Evolutionary conservation across 2,888 invertebrate genomes (phyloP).

Genomic region (Drosophila mulleri): DNA sequence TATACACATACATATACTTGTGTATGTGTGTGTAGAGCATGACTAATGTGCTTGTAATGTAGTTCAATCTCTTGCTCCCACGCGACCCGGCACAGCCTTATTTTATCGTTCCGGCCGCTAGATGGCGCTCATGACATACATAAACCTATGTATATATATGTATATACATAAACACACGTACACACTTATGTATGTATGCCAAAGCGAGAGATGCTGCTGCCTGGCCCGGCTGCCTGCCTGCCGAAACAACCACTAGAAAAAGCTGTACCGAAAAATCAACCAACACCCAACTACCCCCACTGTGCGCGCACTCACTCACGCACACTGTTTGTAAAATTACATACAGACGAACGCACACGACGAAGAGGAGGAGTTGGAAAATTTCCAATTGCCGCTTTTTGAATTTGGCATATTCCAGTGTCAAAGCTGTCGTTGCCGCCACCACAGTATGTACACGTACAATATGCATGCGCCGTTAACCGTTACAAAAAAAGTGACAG

Average conservation of each 20-base stretch:
- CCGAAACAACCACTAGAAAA: constrained; percentile 68
- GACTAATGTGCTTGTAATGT: constrained; percentile 69
- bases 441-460: constrained; percentile 59
- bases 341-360: constrained; percentile 55
- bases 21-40: constrained; percentile 32
- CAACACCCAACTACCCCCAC: constrained; percentile 76
- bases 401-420: constrained; percentile 75
- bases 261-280: constrained; percentile 72
- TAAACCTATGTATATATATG: constrained; percentile 47
- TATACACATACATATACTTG: background rate
- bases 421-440: constrained; percentile 10
- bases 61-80: constrained; percentile 68
- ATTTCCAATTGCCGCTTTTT: constrained; percentile 75
- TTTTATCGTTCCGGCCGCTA: constrained; percentile 47
- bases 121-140: constrained; percentile 78
- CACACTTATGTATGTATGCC: constrained; percentile 58
- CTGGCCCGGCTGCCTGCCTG: background rate
- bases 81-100: constrained; percentile 39
- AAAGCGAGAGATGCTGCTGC: constrained; percentile 47
- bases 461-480: constrained; percentile 52
- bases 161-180: constrained; percentile 1
- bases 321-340: constrained; percentile 40
- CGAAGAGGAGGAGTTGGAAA: constrained; percentile 32
- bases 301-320: constrained; percentile 34
- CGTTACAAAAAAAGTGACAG: constrained; percentile 70